These are phyloP conservation scores for Pseudomyrmex flavicornis DNA, from an alignment of 1,140 invertebrate genomes.

Conservation along the genomic window DNA sequence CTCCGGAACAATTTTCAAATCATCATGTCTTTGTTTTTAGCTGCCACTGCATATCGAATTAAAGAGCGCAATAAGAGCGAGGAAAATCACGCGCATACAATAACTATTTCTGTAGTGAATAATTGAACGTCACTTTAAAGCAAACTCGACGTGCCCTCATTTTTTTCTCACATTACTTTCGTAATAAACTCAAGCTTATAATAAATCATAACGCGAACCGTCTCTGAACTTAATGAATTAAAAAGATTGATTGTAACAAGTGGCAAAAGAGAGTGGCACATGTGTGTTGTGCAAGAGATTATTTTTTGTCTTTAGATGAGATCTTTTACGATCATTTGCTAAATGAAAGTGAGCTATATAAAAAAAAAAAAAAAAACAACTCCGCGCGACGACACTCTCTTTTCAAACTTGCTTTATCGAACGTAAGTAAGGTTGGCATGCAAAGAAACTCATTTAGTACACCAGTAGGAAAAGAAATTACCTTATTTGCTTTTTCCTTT, in stretches of 20 bases:
- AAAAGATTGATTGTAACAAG: not conserved
- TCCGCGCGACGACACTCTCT: not conserved
- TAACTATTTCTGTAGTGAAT: too few species aligned
- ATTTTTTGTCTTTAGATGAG: constrained; percentile 24
- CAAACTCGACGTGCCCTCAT: too few species aligned
- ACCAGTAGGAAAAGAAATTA: not conserved
- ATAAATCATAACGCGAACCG: not conserved
- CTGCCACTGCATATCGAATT: too few species aligned
- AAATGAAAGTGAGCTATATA: not conserved
- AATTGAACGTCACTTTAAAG: too few species aligned
- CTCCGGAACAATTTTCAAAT: not conserved
- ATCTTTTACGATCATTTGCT: constrained; percentile 24
- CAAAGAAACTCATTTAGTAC: not conserved
- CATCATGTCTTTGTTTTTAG: too few species aligned
- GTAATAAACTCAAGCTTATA: not conserved
- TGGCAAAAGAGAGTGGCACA: too few species aligned
- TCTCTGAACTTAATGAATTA: not conserved
- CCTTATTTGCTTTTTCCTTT: not conserved
- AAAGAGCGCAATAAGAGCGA: too few species aligned
- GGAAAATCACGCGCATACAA: too few species aligned
- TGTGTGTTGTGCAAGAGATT: not conserved
- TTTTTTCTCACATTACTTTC: not conserved
- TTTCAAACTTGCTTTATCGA: constrained; percentile 5
- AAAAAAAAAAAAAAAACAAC: not conserved
- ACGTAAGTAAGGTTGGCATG: not conserved